A percentile compares a stretch with the other conserved stretches of the same genome.
Evolutionary conservation across 2,113 vertebrate species (phyloP).

Genomic region (Paratilapia polleni): DNA sequence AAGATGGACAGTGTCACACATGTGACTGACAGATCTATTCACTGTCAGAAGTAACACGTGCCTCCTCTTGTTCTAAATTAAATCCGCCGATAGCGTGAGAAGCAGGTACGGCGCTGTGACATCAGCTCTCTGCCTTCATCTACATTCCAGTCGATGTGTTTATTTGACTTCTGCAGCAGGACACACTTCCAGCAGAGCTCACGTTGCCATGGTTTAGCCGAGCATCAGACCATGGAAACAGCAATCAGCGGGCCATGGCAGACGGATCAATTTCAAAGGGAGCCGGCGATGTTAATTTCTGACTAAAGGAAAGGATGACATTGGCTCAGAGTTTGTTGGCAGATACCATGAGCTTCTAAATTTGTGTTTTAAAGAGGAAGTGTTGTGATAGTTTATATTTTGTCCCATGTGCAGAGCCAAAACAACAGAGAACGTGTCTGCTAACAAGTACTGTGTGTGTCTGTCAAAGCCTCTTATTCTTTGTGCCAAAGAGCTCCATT

Average conservation of each 20-base stretch:
- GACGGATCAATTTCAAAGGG: conserved; percentile 52
- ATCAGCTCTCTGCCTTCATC: conserved; percentile 24
- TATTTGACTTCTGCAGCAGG: conserved; percentile 41
- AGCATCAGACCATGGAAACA: conserved; percentile 65
- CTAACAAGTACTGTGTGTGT: conserved; percentile 7
- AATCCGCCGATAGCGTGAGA: background rate
- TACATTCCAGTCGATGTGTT: conserved; percentile 27
- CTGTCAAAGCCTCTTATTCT: background rate
- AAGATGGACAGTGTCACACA: background rate
- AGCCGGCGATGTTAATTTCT: conserved; percentile 43
- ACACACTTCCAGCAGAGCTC: conserved; percentile 26
- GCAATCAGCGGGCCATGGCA: conserved; percentile 26
- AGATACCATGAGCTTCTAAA: conserved; percentile 1
- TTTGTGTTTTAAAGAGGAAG: background rate
- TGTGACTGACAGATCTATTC: background rate
- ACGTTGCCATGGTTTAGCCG: conserved; percentile 53
- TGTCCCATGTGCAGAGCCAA: background rate
- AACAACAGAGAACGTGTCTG: conserved; percentile 1
- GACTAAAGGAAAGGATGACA: conserved; percentile 19
- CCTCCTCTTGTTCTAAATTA: background rate
- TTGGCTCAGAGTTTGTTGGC: background rate
- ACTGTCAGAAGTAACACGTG: background rate
- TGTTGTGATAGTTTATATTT: background rate
- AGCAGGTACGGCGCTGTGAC: background rate
- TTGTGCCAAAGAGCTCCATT: background rate